Conservation (phyloP, 2,888 invertebrate genomes). For the Thymelicus acteon region DNA sequence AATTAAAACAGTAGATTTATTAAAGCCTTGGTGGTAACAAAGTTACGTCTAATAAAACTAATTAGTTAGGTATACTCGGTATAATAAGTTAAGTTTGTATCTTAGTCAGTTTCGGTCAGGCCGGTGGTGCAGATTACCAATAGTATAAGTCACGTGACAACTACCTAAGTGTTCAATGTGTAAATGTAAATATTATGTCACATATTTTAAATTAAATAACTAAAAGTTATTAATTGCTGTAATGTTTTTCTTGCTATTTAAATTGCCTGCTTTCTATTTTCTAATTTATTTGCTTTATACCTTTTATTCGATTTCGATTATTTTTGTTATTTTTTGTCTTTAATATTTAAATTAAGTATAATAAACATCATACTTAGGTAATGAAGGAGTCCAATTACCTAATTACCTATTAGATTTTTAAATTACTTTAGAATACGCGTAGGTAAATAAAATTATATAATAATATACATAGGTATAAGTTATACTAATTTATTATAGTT, state of each 20-base stretch:
- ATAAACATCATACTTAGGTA: conserved; percentile 11
- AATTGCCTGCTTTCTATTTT: not conserved
- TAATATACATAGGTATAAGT: no score
- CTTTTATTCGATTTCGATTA: no score
- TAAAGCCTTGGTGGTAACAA: conserved; percentile 37
- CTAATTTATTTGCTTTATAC: not conserved
- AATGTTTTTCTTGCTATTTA: not conserved
- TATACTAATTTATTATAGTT: conserved; percentile 25
- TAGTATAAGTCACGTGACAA: conserved; percentile 65
- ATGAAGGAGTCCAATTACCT: conserved; percentile 44
- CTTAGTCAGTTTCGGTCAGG: conserved; percentile 56
- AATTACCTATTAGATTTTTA: conserved; percentile 29
- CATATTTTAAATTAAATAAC: not conserved
- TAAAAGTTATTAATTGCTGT: conserved; percentile 3
- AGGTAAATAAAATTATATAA: no score
- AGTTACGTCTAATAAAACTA: conserved; percentile 29
- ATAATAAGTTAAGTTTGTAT: conserved; percentile 29
- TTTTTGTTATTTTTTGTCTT: not conserved
- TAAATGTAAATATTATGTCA: conserved; percentile 29
- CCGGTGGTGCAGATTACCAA: conserved; percentile 85
- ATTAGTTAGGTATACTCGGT: not conserved
- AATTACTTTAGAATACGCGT: not conserved
- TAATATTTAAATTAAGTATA: not conserved
- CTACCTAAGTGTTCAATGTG: conserved; percentile 75
- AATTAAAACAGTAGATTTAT: not conserved